Percentiles rank a stretch among this genome's conserved stretches.
These are phyloP conservation scores for Lethrus apterus DNA, from an alignment of 1,140 invertebrate genomes.

Conservation along the genomic window DNA sequence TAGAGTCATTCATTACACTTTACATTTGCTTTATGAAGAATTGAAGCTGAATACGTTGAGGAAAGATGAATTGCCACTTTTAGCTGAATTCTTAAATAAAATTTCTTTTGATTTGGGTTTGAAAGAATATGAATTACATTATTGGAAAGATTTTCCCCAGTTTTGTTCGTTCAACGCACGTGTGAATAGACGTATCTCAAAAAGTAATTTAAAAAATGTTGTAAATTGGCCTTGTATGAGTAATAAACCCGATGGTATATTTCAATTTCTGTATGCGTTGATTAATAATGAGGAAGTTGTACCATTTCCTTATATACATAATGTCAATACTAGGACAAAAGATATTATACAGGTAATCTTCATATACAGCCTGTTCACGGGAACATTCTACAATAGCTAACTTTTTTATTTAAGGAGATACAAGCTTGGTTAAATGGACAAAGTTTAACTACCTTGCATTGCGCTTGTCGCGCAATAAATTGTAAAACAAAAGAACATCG, in stretches of 20 bases:
- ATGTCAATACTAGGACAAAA: slow-evolving; percentile 63
- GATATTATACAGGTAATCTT: slow-evolving; percentile 61
- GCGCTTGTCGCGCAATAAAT: too few relatives aligned
- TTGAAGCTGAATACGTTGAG: slow-evolving; percentile 72
- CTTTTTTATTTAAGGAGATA: slow-evolving; percentile 1
- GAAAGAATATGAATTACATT: slow-evolving; percentile 66
- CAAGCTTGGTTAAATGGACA: too few relatives aligned
- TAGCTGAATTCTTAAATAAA: slow-evolving; percentile 70
- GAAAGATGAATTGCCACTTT: slow-evolving; percentile 55
- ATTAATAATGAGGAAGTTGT: slow-evolving; percentile 44
- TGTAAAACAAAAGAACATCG: too few relatives aligned
- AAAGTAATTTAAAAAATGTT: slow-evolving; percentile 53
- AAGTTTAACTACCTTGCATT: too few relatives aligned
- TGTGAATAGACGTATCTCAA: slow-evolving; percentile 34
- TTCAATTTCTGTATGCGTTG: slow-evolving; percentile 59
- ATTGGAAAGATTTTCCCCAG: slow-evolving; percentile 78
- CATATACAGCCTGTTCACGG: too few relatives aligned
- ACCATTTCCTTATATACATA: slow-evolving; percentile 62
- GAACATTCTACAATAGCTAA: too few relatives aligned
- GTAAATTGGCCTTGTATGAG: slow-evolving; percentile 54
- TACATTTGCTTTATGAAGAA: slow-evolving; percentile 89
- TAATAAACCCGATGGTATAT: slow-evolving; percentile 60
- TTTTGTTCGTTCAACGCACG: slow-evolving; percentile 42
- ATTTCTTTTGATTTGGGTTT: slow-evolving; percentile 71
- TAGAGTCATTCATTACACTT: slow-evolving; percentile 65